These are phyloP conservation scores for Monomorium pharaonis DNA, from an alignment of 1,140 invertebrate species.

Conservation along the genomic window DNA sequence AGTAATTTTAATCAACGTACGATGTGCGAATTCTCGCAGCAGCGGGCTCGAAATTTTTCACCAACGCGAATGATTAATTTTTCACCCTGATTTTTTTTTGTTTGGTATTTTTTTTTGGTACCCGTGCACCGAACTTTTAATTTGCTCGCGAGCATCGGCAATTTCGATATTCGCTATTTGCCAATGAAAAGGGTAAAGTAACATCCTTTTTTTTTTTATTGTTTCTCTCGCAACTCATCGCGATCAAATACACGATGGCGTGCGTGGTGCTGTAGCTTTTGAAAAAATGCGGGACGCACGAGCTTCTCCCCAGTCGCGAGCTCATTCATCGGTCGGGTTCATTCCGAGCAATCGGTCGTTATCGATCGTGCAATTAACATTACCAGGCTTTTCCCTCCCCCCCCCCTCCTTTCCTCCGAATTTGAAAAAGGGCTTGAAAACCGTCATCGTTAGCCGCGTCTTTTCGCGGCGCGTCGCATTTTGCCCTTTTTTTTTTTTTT, in stretches of 20 bases:
- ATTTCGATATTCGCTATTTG: constrained; percentile 49
- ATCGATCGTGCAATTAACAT: constrained; percentile 49
- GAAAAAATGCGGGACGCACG: not conserved
- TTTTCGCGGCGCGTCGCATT: not conserved
- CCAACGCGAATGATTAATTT: constrained; percentile 48
- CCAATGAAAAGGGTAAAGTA: constrained; percentile 52
- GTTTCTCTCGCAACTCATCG: constrained; percentile 24
- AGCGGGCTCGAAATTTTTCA: constrained; percentile 45
- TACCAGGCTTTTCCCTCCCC: not conserved
- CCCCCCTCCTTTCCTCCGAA: not conserved
- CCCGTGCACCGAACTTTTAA: constrained; percentile 28
- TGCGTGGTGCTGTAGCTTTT: not conserved
- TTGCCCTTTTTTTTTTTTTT: not conserved
- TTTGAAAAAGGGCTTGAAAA: constrained; percentile 23
- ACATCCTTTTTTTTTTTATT: constrained; percentile 39
- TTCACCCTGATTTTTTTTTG: constrained; percentile 28
- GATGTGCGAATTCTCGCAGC: constrained; percentile 45
- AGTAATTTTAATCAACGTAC: constrained; percentile 26
- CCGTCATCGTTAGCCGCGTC: constrained; percentile 36
- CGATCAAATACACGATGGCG: constrained; percentile 30
- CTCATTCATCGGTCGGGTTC: constrained; percentile 25
- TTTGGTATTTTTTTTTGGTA: constrained; percentile 32
- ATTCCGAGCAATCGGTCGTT: constrained; percentile 24
- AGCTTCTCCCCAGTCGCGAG: not conserved
- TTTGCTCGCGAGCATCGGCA: constrained; percentile 50